Conservation (phyloP, 2,113 vertebrate genomes). For the Nothocercus julius region DNA sequence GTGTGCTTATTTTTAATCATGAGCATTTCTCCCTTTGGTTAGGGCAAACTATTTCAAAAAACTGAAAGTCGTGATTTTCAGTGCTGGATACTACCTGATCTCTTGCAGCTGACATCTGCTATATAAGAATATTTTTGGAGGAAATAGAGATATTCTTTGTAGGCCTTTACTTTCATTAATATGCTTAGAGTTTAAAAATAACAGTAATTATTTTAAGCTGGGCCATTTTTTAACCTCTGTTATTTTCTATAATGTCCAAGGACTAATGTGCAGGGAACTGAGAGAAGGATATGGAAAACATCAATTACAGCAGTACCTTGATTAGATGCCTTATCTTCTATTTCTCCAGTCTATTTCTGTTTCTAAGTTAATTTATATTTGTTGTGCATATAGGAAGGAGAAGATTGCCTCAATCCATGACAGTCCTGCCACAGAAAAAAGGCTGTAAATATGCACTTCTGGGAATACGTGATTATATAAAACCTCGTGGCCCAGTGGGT, state of each 20-base stretch:
- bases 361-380: not conserved
- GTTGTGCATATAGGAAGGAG: not conserved
- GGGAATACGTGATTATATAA: not conserved
- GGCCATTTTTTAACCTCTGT: not conserved
- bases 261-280: not conserved
- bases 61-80: not conserved
- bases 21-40: not conserved
- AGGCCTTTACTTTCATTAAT: not conserved
- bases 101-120: not conserved
- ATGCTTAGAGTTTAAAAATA: not conserved
- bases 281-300: not conserved
- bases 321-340: not conserved
- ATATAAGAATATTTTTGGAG: not conserved
- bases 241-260: not conserved
- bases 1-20: not conserved
- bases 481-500: accelerated
- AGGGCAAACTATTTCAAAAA: not conserved
- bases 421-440: not conserved
- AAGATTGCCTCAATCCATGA: not conserved
- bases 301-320: not conserved
- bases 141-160: not conserved
- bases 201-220: not conserved
- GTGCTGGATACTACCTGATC: not conserved
- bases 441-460: not conserved
- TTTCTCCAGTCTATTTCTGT: not conserved